Conservation (phyloP, 2,888 invertebrate species). For the Drosophila dives region DNA sequence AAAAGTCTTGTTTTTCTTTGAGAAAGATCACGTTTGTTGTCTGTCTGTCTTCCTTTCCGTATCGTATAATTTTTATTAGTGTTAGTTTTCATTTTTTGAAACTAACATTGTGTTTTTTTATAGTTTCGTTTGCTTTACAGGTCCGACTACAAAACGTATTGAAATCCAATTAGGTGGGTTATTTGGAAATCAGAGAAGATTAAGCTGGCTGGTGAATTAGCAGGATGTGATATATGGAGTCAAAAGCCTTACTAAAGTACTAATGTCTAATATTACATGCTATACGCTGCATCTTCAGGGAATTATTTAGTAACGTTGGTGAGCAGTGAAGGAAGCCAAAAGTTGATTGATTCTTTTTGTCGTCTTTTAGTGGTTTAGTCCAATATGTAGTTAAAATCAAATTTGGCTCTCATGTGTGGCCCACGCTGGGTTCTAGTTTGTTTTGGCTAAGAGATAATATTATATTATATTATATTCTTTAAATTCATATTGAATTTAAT, state of each 20-base stretch:
- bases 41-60: conserved; percentile 9
- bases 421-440: conserved; percentile 58
- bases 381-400: conserved; percentile 69
- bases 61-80: not conserved
- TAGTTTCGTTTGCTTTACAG: not conserved
- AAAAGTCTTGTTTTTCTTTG: conserved; percentile 38
- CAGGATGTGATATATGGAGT: no score
- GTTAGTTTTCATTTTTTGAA: not conserved
- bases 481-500: not conserved
- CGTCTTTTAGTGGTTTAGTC: conserved; percentile 27
- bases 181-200: no score
- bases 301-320: not conserved
- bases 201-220: no score
- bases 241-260: not conserved
- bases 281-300: not conserved
- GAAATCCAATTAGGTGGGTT: no score
- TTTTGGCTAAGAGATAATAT: conserved; percentile 21
- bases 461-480: not conserved
- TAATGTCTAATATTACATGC: conserved; percentile 8
- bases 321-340: not conserved
- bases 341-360: conserved; percentile 1
- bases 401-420: conserved; percentile 79
- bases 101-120: not conserved
- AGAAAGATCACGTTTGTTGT: conserved; percentile 43
- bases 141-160: not conserved